Conservation (phyloP, 1,140 invertebrate species). For the Chironomus striatipennis region DNA sequence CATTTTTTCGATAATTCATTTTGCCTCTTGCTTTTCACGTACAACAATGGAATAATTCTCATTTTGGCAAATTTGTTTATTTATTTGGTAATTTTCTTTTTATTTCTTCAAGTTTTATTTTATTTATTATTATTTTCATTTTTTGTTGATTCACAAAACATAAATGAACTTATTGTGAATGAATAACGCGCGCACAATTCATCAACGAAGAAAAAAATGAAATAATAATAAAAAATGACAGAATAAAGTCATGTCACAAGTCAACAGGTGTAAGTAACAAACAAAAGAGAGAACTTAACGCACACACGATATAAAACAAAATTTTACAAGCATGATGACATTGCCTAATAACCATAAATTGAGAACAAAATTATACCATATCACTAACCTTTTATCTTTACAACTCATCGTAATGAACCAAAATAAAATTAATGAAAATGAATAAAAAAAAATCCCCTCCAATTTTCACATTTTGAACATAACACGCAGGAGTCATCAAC, state of each 20-base stretch:
- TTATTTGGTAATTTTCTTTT: not conserved
- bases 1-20: too few relatives aligned
- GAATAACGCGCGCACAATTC: not conserved
- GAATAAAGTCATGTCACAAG: not conserved
- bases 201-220: too few relatives aligned
- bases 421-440: not conserved
- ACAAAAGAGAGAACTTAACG: not conserved
- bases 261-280: not conserved
- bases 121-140: too few relatives aligned
- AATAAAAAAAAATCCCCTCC: not conserved
- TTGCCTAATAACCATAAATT: conserved; percentile 4
- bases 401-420: not conserved
- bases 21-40: too few relatives aligned
- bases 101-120: too few relatives aligned
- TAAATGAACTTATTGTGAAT: too few relatives aligned
- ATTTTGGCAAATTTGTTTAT: not conserved
- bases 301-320: not conserved
- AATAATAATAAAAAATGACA: too few relatives aligned
- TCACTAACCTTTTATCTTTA: conserved; percentile 8
- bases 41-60: not conserved
- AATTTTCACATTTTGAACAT: not conserved
- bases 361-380: not conserved
- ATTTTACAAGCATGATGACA: not conserved
- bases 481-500: conserved; percentile 11
- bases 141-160: too few relatives aligned